Conservation (phyloP, 2,113 vertebrate genomes). For the Oreochromis aureus region DNA sequence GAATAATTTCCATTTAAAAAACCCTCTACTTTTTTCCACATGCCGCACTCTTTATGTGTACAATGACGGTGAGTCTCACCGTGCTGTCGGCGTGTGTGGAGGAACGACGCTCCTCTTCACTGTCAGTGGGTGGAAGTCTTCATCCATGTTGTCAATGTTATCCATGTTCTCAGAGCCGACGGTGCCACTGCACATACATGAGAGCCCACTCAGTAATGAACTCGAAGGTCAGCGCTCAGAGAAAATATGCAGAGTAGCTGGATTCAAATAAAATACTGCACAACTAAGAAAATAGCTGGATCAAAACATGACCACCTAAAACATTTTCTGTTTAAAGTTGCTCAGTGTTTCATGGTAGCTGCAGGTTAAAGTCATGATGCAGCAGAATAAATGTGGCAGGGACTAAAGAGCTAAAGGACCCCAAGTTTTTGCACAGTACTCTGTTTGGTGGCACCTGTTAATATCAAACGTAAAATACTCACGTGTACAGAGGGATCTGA, state of each 20-base stretch:
- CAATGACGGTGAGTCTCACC: slow-evolving; percentile 31
- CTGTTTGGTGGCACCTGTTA: not conserved
- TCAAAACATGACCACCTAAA: not conserved
- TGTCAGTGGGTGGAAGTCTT: slow-evolving; percentile 54
- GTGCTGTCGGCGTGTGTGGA: slow-evolving; percentile 20
- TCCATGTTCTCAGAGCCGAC: slow-evolving; percentile 67
- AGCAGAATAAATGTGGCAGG: not conserved
- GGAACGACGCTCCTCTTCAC: slow-evolving; percentile 36
- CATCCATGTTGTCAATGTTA: slow-evolving; percentile 52
- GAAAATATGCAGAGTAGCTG: not conserved
- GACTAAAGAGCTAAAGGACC: not conserved
- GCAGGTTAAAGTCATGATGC: not conserved
- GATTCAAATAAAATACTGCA: not conserved
- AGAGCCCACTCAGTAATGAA: not conserved
- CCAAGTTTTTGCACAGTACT: not conserved
- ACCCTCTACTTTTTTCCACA: not conserved
- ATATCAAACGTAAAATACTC: slow-evolving; percentile 35
- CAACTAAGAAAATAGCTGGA: not conserved
- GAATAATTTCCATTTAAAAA: not conserved
- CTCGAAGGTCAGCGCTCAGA: not conserved
- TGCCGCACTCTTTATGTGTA: not conserved
- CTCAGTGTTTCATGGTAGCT: not conserved
- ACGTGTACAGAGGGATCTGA: slow-evolving; percentile 70
- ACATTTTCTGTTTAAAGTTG: not conserved
- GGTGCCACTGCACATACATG: slow-evolving; percentile 53